These are phyloP conservation scores for Cephus runcator DNA, from an alignment of 2,888 invertebrate genomes.

Conservation along the genomic window DNA sequence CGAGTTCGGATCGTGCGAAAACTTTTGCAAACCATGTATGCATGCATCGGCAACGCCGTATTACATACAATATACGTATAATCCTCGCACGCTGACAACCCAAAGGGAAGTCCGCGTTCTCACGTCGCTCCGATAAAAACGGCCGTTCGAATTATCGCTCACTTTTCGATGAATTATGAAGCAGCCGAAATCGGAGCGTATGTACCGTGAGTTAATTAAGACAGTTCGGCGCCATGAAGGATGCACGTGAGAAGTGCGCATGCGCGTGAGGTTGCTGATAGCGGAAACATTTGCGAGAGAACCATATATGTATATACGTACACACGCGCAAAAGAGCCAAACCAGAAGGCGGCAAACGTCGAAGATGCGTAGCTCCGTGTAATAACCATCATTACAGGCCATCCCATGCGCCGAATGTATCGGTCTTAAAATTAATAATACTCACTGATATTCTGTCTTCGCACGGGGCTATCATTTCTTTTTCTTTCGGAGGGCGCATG, in stretches of 20 bases:
- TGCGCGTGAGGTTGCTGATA: background rate
- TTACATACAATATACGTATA: background rate
- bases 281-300: background rate
- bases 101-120: slow-evolving; percentile 5
- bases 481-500: background rate
- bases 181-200: background rate
- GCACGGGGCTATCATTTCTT: background rate
- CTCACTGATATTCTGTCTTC: slow-evolving; percentile 13
- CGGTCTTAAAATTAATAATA: slow-evolving; percentile 37
- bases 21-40: background rate
- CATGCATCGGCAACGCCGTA: background rate
- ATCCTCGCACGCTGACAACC: background rate
- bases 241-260: background rate
- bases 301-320: background rate
- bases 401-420: slow-evolving; percentile 29
- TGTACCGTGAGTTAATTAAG: slow-evolving; percentile 16
- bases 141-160: slow-evolving; percentile 17
- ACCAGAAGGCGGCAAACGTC: background rate
- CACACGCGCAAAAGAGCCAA: background rate
- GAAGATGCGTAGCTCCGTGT: slow-evolving; percentile 15
- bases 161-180: slow-evolving; percentile 14
- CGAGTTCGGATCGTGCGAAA: background rate
- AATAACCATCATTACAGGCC: slow-evolving; percentile 42
- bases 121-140: slow-evolving; percentile 13
- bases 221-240: slow-evolving; percentile 10